Evolutionary conservation across 2,888 invertebrate species (phyloP).

Genomic region (Xestia ashworthii): DNA sequence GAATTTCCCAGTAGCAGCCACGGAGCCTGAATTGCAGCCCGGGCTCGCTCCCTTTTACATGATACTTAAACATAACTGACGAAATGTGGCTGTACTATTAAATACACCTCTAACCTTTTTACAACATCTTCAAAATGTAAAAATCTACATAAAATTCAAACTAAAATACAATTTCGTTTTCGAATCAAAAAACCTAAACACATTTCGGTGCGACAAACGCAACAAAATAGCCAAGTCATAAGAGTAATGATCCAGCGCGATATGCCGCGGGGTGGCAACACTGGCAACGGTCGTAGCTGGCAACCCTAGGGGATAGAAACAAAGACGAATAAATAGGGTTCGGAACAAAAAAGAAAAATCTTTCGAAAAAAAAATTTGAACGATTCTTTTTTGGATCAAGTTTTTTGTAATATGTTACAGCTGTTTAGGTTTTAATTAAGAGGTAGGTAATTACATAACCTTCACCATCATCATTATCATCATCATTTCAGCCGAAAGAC

Average conservation of each 20-base stretch:
- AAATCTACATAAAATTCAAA: constrained; percentile 14
- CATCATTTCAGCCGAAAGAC: too few relatives aligned
- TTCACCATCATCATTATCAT: too few relatives aligned
- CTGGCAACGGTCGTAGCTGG: constrained; percentile 24
- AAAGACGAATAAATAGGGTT: constrained; percentile 48
- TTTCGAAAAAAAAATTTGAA: neutral
- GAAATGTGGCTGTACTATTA: too few relatives aligned
- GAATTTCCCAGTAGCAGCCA: too few relatives aligned
- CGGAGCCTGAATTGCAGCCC: too few relatives aligned
- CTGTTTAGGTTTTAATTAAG: neutral
- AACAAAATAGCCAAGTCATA: constrained; percentile 73
- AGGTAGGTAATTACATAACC: neutral
- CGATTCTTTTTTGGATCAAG: neutral
- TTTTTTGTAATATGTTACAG: constrained; percentile 8
- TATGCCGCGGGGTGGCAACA: constrained; percentile 49
- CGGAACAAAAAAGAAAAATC: constrained; percentile 27
- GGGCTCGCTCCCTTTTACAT: too few relatives aligned
- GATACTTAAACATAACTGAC: too few relatives aligned
- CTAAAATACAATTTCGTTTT: constrained; percentile 42
- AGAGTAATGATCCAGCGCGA: constrained; percentile 71
- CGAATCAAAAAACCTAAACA: constrained; percentile 32
- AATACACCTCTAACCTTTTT: neutral
- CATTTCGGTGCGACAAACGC: constrained; percentile 59
- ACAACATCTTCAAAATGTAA: neutral
- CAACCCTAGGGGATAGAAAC: constrained; percentile 61